These are phyloP conservation scores for Sarcophilus harrisii DNA, from an alignment of 2,797 vertebrate species.

Conservation along the genomic window DNA sequence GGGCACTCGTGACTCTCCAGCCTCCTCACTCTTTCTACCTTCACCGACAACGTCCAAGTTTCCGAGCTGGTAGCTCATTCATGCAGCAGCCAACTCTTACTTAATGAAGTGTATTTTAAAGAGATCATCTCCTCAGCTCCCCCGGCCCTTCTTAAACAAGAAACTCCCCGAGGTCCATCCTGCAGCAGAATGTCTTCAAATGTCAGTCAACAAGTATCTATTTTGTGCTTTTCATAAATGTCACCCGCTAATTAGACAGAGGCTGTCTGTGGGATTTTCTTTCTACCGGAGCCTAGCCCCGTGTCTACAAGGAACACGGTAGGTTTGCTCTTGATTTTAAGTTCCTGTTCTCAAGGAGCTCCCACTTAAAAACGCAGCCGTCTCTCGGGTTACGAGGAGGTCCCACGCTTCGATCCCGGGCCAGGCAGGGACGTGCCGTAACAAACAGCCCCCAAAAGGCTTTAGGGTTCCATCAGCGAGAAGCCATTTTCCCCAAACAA, in stretches of 20 bases:
- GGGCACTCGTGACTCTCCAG: background rate
- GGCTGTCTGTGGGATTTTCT: background rate
- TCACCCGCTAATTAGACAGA: background rate
- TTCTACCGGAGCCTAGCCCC: background rate
- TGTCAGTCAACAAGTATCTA: background rate
- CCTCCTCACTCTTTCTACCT: background rate
- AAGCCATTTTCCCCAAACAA: conserved; percentile 58
- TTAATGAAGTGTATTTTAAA: background rate
- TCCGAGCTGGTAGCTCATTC: background rate
- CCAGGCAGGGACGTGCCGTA: background rate
- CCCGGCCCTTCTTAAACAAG: too few relatives aligned
- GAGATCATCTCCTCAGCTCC: background rate
- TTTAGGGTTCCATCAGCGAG: background rate
- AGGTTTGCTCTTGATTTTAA: background rate
- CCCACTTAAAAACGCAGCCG: background rate
- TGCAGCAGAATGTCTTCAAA: background rate
- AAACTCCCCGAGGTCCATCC: background rate
- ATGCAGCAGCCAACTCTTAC: background rate
- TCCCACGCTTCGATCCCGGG: too few relatives aligned
- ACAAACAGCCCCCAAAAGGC: background rate
- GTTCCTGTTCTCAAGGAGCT: background rate
- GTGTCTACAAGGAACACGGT: background rate
- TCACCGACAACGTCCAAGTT: background rate
- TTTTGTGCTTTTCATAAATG: background rate
- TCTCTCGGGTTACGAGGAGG: background rate